Evolutionary conservation across 2,797 vertebrate species (phyloP).

Genomic region (Anas capensis): DNA sequence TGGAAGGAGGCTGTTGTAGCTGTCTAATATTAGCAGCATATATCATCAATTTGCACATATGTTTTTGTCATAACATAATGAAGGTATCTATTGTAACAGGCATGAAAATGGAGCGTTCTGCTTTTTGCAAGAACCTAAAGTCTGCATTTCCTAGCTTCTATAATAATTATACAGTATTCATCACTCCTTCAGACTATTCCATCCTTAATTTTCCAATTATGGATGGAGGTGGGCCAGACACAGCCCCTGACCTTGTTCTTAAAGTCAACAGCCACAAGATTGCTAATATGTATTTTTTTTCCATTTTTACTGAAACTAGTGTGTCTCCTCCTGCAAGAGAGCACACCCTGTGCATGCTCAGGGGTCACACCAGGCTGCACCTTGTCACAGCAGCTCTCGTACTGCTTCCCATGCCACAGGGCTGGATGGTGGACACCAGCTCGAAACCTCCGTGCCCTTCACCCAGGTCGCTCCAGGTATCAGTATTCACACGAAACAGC

Average conservation of each 20-base stretch:
- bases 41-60: conserved; percentile 20
- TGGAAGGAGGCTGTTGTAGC: conserved; percentile 9
- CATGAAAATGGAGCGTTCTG: not conserved
- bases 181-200: not conserved
- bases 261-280: not conserved
- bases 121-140: not conserved
- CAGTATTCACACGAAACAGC: not conserved
- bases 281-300: not conserved
- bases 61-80: conserved; percentile 30
- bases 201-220: not conserved
- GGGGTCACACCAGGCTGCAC: not conserved
- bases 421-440: not conserved
- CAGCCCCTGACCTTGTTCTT: not conserved
- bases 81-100: conserved; percentile 22
- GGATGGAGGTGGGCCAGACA: not conserved
- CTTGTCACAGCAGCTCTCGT: not conserved
- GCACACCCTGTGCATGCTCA: not conserved
- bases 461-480: not conserved
- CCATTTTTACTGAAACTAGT: no score
- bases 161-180: not conserved
- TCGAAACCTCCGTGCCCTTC: not conserved
- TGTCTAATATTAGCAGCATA: conserved; percentile 13
- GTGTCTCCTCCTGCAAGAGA: not conserved
- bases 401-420: not conserved
- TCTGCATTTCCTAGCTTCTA: not conserved